phyloP scores from a whole-genome alignment of 2,113 vertebrate genomes.

The Oenanthe oenanthe region DNA sequence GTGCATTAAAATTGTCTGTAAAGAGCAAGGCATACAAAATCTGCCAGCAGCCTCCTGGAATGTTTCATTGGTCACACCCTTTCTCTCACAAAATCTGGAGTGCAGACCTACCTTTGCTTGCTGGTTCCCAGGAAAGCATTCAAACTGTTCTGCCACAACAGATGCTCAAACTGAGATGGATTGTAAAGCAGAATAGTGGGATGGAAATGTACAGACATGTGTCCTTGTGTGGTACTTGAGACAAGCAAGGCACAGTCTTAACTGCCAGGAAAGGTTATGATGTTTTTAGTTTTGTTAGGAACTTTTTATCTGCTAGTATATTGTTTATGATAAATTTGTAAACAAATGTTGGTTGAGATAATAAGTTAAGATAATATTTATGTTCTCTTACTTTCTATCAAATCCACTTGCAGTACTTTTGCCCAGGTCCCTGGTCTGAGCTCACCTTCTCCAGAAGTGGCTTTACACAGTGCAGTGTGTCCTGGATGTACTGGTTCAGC shows the following conservation, averaged over 20 bases:
- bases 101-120: background rate
- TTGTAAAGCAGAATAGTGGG: background rate
- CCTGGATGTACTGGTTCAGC: slow-evolving; percentile 96
- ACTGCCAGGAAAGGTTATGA: background rate
- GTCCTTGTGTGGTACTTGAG: background rate
- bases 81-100: background rate
- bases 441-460: slow-evolving; percentile 96
- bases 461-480: slow-evolving; percentile 95
- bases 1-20: background rate
- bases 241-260: background rate
- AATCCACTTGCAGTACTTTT: background rate
- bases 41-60: background rate
- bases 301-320: background rate
- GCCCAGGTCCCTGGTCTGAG: background rate
- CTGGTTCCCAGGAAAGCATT: background rate
- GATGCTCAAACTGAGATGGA: background rate
- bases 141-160: background rate
- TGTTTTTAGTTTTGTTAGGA: background rate
- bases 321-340: background rate
- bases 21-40: background rate
- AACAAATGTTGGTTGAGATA: background rate
- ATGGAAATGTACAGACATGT: background rate
- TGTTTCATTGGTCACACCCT: background rate
- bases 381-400: background rate
- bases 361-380: background rate